These are phyloP conservation scores for Periparus ater DNA, from an alignment of 2,797 vertebrate genomes.

Conservation along the genomic window DNA sequence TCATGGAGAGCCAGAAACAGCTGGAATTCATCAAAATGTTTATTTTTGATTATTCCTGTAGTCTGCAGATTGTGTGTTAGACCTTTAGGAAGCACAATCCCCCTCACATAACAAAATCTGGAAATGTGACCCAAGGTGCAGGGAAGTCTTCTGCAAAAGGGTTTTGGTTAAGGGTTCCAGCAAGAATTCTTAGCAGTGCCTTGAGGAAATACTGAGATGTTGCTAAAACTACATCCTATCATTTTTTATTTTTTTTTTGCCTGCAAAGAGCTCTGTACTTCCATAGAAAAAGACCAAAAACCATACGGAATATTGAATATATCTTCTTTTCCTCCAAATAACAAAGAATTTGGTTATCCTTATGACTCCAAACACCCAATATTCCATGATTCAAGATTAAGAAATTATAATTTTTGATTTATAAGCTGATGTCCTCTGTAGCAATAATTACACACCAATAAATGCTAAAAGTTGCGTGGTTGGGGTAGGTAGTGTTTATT, in stretches of 20 bases:
- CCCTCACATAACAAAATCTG: not conserved
- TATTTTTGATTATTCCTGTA: not conserved
- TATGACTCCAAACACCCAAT: not conserved
- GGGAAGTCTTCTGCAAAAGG: not conserved
- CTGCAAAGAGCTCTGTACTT: not conserved
- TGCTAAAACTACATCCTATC: not conserved
- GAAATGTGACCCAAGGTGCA: not conserved
- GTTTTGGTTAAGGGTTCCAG: not conserved
- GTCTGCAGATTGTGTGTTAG: not conserved
- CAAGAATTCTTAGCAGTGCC: not conserved
- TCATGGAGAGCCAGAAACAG: not conserved
- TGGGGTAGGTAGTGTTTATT: not conserved
- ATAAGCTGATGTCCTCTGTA: not conserved
- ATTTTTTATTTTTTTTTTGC: rapidly evolving
- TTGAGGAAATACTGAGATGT: not conserved
- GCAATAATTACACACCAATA: not conserved
- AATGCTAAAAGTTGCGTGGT: not conserved
- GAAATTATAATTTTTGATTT: not conserved
- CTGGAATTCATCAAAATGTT: not conserved
- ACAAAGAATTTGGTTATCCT: not conserved
- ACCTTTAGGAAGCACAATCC: not conserved
- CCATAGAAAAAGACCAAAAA: not conserved
- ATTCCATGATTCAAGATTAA: too few species aligned
- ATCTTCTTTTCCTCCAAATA: not conserved
- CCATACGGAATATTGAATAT: rapidly evolving